phyloP scores from a whole-genome alignment of 2,113 vertebrate genomes.

The Tylochromis polylepis region DNA sequence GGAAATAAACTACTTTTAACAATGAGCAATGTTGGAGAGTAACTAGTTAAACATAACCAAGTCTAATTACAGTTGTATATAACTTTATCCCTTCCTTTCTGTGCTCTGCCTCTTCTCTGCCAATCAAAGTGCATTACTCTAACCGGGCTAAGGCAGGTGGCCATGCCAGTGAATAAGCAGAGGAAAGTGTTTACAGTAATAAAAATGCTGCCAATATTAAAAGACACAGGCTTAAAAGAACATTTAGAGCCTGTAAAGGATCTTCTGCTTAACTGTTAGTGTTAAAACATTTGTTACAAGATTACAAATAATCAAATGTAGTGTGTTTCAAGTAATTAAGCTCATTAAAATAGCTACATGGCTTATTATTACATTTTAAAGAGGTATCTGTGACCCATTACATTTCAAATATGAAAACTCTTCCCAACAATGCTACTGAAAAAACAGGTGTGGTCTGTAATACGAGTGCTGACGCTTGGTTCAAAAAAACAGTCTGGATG shows the following conservation, averaged over 20 bases:
- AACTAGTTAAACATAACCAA: background rate
- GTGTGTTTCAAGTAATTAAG: background rate
- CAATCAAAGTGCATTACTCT: background rate
- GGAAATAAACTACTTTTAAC: background rate
- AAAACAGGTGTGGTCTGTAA: background rate
- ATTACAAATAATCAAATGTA: background rate
- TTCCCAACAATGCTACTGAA: background rate
- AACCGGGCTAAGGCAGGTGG: background rate
- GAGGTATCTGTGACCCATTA: background rate
- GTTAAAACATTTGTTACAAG: background rate
- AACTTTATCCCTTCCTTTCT: background rate
- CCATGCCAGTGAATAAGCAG: background rate
- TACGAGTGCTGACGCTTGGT: background rate
- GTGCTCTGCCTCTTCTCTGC: background rate
- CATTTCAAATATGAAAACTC: no score
- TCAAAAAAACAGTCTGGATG: background rate
- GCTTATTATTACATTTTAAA: background rate
- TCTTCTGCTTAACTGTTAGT: accelerated
- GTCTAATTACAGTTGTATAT: background rate
- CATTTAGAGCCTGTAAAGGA: background rate
- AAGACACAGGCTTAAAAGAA: background rate
- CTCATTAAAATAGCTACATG: background rate
- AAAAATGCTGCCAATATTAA: accelerated
- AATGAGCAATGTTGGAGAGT: accelerated
- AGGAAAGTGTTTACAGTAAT: background rate